Percentiles rank a stretch among this genome's conserved stretches.
Conservation (phyloP, 2,888 invertebrate species). For the Minunthozetes semirufus region DNA sequence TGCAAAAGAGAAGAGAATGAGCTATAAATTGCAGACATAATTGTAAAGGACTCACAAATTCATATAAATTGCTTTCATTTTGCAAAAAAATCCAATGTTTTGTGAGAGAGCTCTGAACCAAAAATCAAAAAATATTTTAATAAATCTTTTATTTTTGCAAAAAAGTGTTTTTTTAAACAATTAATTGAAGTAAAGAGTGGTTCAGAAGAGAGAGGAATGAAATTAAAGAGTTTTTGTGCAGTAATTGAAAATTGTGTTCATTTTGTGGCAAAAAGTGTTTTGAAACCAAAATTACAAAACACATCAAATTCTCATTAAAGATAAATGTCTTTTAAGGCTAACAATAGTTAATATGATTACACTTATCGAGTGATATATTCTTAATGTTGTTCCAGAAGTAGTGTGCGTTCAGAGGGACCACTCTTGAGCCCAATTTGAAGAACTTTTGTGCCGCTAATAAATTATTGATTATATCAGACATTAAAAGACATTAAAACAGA, state of each 20-base stretch:
- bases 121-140: too few species aligned
- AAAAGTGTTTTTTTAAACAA: neutral
- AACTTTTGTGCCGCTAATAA: slow-evolving; percentile 3
- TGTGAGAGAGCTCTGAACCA: too few species aligned
- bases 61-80: too few species aligned
- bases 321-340: neutral
- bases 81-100: too few species aligned
- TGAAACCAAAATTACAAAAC: slow-evolving; percentile 1
- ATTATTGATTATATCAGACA: slow-evolving; percentile 4
- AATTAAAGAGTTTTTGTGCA: neutral
- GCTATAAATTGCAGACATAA: too few species aligned
- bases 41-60: too few species aligned
- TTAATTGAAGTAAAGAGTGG: neutral
- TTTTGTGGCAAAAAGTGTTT: neutral
- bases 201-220: neutral
- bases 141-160: too few species aligned
- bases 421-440: neutral
- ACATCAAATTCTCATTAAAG: slow-evolving; percentile 18
- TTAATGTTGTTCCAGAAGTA: neutral
- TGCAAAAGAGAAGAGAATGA: neutral
- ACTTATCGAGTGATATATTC: slow-evolving; percentile 9
- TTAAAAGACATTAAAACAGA: too few species aligned
- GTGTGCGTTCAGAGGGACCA: neutral
- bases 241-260: neutral
- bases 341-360: neutral